Conservation (phyloP, 1,140 invertebrate species). For the Cydia amplana region DNA sequence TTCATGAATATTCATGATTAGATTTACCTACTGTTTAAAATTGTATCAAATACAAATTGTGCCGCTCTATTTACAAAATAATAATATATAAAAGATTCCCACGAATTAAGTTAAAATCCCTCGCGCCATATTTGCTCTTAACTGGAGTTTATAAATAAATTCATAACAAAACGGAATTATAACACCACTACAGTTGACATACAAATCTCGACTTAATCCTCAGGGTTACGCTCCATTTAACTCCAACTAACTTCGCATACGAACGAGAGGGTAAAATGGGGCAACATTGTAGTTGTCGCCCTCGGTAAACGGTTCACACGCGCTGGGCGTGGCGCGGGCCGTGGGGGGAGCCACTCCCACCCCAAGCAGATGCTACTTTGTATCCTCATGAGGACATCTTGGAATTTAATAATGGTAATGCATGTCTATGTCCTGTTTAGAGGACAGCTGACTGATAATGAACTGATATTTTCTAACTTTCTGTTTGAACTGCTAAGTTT, state of each 20-base stretch:
- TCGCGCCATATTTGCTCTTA: conserved; percentile 3
- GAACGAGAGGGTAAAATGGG: conserved; percentile 57
- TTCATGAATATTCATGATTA: no score
- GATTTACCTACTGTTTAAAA: no score
- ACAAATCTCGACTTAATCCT: conserved; percentile 65
- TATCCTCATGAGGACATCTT: conserved; percentile 49
- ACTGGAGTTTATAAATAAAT: conserved; percentile 2
- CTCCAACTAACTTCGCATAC: conserved; percentile 56
- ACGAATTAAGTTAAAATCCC: conserved; percentile 43
- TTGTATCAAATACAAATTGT: no score
- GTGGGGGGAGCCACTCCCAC: conserved; percentile 55
- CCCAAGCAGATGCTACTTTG: conserved; percentile 59
- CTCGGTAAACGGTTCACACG: conserved; percentile 43
- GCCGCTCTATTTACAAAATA: background rate
- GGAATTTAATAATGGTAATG: conserved; percentile 50
- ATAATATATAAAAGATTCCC: conserved; percentile 34
- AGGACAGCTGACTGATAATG: no score
- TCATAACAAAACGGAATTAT: conserved; percentile 13
- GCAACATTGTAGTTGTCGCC: conserved; percentile 55
- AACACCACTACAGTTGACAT: conserved; percentile 20
- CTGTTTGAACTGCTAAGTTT: no score
- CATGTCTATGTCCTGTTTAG: conserved; percentile 39
- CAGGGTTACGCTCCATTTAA: conserved; percentile 65
- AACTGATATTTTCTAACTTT: background rate
- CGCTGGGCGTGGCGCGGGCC: conserved; percentile 34